Evolutionary conservation across 1,140 invertebrate genomes (phyloP), one percentile per base, ranked within the genome.

Genomic region (Leptopilina boulardi): DNA sequence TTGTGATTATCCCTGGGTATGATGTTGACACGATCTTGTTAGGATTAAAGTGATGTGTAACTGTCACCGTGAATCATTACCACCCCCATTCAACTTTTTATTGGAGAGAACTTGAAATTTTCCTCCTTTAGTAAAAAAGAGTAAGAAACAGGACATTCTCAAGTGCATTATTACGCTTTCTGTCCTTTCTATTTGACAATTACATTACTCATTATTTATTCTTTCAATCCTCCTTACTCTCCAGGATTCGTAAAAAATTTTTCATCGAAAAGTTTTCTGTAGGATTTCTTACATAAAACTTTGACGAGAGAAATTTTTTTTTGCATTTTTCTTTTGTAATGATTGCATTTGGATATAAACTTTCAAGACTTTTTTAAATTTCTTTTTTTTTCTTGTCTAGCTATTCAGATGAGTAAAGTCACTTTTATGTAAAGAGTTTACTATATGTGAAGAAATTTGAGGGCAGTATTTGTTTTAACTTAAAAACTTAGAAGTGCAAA

Each of bases 401-500:
- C 10, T 23, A 21, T 13, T 13, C n/a, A n/a, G 21, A 13, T 19
- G 8, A 8, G 21, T 21, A 23, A 13, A 66, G 15, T 30, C 26
- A 30, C 11, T 66, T 66, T 66, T 66, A 30, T 66, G 30, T 66
- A 66, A 66, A 66, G 59, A 66, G 59, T 5, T 66, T 66, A 66
- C 26, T 66, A 11, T 66, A 30, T 30, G 13, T 6, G 6, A 66
- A 66, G 59, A 66, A 51, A 51, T 51, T 51, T n/a, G 47, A 51
- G 26, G 59, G 21, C 13, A 66, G 23, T 66, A 26, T 66, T 34
- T 66, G 10, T 59, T 66, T 30, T 66, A 66, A 66, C 59, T 26
- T 66, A 66, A 66, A 66, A 66, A 34, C 59, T 66, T 66, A 66
- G 23, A 66, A 66, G 59, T 66, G 59, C 59, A 66, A 66, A 66